Conservation (phyloP, 2,797 vertebrate species). For the Syngnathus rostellatus region DNA sequence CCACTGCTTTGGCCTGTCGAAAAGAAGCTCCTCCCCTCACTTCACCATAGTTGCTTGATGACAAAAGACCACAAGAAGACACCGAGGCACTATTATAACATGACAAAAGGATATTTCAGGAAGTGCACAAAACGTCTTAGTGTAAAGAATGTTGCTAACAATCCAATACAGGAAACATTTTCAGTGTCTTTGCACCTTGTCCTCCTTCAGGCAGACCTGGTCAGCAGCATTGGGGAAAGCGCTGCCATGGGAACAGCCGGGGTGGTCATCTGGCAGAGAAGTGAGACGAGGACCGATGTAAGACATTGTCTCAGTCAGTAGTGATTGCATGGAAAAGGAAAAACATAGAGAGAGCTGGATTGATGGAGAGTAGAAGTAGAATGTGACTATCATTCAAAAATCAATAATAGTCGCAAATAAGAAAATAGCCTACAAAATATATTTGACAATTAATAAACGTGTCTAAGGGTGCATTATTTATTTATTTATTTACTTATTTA, state of each 20-base stretch:
- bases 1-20: background rate
- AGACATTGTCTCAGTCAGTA: background rate
- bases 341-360: background rate
- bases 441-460: no score
- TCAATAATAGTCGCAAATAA: no score
- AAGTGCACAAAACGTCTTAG: background rate
- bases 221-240: slow-evolving; percentile 76
- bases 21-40: background rate
- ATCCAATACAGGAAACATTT: slow-evolving; percentile 1
- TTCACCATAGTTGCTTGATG: background rate
- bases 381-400: no score
- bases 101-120: background rate
- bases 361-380: no score
- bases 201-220: slow-evolving; percentile 66
- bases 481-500: no score
- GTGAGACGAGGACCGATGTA: slow-evolving; percentile 60
- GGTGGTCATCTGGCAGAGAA: slow-evolving; percentile 70
- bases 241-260: slow-evolving; percentile 76
- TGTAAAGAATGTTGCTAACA: background rate
- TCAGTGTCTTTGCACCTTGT: slow-evolving; percentile 8
- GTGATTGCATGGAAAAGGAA: background rate
- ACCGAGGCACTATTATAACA: background rate
- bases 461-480: no score
- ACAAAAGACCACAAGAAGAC: background rate
- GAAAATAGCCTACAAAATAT: no score